Evolutionary conservation across 2,797 vertebrate genomes (phyloP).

Genomic region (Anguilla pacifica): DNA sequence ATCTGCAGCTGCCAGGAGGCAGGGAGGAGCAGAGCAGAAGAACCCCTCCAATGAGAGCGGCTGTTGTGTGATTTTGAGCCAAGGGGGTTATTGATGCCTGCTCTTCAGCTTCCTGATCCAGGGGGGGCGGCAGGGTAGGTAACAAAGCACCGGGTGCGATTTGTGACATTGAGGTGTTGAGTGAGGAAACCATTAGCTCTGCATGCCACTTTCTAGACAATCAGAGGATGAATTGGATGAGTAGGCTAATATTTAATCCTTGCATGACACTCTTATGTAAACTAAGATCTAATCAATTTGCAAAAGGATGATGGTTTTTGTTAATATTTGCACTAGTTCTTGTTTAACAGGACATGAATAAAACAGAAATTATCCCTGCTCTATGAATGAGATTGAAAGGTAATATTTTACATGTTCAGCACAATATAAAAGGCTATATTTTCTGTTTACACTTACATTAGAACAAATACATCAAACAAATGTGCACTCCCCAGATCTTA

Average conservation of each 20-base stretch:
- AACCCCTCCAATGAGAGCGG: slow-evolving; percentile 43
- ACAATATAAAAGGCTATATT: slow-evolving; percentile 41
- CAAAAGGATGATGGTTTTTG: slow-evolving; percentile 74
- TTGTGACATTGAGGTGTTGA: slow-evolving; percentile 62
- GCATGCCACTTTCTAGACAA: slow-evolving; percentile 80
- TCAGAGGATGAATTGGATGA: slow-evolving; percentile 72
- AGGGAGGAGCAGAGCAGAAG: slow-evolving; percentile 69
- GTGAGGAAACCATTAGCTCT: slow-evolving; percentile 72
- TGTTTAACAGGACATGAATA: slow-evolving; percentile 70
- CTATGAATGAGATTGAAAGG: slow-evolving; percentile 73
- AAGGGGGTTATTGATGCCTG: slow-evolving; percentile 61
- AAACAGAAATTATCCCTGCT: slow-evolving; percentile 67
- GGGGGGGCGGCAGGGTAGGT: slow-evolving; percentile 58
- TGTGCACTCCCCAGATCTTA: not conserved
- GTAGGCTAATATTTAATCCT: slow-evolving; percentile 71
- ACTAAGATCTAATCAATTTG: slow-evolving; percentile 75
- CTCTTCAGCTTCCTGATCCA: slow-evolving; percentile 53
- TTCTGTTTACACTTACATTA: slow-evolving; percentile 19
- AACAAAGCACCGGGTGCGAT: slow-evolving; percentile 66
- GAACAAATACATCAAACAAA: not conserved
- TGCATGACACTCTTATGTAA: slow-evolving; percentile 80
- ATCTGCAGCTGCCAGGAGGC: slow-evolving; percentile 60
- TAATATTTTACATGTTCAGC: slow-evolving; percentile 58
- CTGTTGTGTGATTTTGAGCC: not conserved
- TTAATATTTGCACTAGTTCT: slow-evolving; percentile 50